These are phyloP conservation scores for Prolemur simus DNA, from an alignment of 2,113 vertebrate genomes.

Conservation along the genomic window DNA sequence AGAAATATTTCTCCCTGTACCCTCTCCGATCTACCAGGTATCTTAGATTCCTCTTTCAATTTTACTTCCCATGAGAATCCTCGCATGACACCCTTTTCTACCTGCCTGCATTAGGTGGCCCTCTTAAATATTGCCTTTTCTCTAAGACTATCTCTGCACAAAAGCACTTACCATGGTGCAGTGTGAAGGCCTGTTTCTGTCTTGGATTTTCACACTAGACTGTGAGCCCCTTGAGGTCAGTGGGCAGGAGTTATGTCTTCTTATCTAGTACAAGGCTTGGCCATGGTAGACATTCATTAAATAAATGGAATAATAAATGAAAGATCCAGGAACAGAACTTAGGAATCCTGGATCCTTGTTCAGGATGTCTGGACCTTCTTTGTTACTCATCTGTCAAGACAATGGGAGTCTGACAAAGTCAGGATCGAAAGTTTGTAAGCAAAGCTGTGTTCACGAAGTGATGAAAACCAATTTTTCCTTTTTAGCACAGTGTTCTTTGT, in stretches of 20 bases:
- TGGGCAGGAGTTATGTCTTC: background rate
- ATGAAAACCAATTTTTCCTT: background rate
- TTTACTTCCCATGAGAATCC: background rate
- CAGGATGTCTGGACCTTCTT: background rate
- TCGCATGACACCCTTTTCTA: background rate
- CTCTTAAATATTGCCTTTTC: background rate
- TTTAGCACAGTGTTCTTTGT: background rate
- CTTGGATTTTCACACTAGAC: background rate
- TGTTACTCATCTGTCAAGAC: no score
- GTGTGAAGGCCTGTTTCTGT: background rate
- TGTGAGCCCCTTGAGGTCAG: background rate
- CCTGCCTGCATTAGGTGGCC: background rate
- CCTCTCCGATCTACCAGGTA: background rate
- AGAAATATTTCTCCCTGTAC: background rate
- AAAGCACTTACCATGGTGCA: background rate
- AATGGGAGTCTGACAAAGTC: background rate
- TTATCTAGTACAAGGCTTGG: background rate
- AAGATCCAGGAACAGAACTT: background rate
- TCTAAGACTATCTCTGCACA: background rate
- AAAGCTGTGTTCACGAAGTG: background rate
- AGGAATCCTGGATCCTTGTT: background rate
- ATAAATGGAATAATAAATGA: background rate
- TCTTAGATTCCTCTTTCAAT: background rate
- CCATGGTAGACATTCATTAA: background rate
- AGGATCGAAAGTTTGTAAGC: background rate